phyloP scores from a whole-genome alignment of 2,797 vertebrate species.

The Rhincodon typus region DNA sequence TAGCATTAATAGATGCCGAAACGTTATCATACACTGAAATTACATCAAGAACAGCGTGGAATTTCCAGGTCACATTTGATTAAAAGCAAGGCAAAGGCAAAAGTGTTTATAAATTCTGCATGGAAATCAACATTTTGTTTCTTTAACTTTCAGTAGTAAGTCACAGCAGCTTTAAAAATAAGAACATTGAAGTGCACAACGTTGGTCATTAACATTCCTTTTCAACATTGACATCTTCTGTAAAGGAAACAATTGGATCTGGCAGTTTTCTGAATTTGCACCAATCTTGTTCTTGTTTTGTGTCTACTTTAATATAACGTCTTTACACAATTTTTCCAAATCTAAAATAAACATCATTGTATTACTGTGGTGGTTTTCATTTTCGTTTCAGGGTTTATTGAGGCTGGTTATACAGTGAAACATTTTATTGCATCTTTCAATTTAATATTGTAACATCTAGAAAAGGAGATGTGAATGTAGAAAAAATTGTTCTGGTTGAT shows the following conservation, averaged over 20 bases:
- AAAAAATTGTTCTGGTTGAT: neutral
- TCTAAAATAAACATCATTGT: neutral
- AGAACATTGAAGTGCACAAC: neutral
- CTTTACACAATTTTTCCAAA: neutral
- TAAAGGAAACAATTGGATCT: neutral
- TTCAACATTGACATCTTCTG: neutral
- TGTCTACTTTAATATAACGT: slow-evolving; percentile 5
- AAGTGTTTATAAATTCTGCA: neutral
- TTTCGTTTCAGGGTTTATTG: slow-evolving; percentile 1
- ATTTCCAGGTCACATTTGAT: neutral
- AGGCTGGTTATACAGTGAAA: neutral
- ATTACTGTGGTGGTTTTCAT: neutral
- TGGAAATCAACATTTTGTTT: slow-evolving; percentile 52
- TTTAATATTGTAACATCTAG: neutral
- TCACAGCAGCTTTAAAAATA: neutral
- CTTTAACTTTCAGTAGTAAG: neutral
- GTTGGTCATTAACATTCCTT: slow-evolving; percentile 14
- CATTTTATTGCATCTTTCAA: neutral
- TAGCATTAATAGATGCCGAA: neutral
- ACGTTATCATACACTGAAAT: neutral
- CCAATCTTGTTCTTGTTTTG: neutral
- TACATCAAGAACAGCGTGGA: neutral
- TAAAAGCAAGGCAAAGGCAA: neutral
- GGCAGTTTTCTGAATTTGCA: slow-evolving; percentile 11
- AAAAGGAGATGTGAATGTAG: neutral